These are phyloP conservation scores for Litocranius walleri DNA, from an alignment of 2,113 vertebrate genomes.

Conservation along the genomic window DNA sequence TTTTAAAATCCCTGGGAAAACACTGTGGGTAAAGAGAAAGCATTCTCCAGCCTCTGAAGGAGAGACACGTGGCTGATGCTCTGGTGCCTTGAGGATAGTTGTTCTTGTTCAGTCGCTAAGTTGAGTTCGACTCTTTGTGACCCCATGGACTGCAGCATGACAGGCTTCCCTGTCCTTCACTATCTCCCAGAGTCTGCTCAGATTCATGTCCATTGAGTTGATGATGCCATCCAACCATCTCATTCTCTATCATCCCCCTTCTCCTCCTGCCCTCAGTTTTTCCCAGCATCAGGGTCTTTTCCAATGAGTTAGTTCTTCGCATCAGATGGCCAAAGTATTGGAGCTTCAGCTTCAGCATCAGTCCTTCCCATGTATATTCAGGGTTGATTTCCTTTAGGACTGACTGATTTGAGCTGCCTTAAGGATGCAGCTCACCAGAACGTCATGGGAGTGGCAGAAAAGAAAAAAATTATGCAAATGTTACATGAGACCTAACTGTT, in stretches of 20 bases:
- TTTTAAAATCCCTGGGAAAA: slow-evolving; percentile 22
- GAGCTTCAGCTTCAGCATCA: neutral
- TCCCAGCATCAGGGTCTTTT: neutral
- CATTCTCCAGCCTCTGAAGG: neutral
- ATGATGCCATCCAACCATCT: neutral
- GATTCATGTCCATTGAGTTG: neutral
- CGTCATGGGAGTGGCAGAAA: neutral
- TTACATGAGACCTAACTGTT: neutral
- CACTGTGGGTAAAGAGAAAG: neutral
- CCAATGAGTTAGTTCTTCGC: neutral
- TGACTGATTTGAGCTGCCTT: neutral
- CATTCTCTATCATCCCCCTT: neutral
- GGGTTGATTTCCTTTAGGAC: neutral
- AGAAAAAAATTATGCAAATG: neutral
- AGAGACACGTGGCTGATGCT: neutral
- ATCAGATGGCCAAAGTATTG: neutral
- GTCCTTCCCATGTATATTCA: neutral
- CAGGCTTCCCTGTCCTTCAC: neutral
- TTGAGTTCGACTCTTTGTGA: neutral
- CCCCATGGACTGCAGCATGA: neutral
- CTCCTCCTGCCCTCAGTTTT: neutral
- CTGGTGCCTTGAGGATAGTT: neutral
- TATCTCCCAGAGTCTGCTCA: neutral
- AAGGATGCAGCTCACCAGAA: neutral
- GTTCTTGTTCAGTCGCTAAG: neutral